Base-by-base conservation (phyloP, 2,888 invertebrate species). In the Autographa gamma region DNA sequence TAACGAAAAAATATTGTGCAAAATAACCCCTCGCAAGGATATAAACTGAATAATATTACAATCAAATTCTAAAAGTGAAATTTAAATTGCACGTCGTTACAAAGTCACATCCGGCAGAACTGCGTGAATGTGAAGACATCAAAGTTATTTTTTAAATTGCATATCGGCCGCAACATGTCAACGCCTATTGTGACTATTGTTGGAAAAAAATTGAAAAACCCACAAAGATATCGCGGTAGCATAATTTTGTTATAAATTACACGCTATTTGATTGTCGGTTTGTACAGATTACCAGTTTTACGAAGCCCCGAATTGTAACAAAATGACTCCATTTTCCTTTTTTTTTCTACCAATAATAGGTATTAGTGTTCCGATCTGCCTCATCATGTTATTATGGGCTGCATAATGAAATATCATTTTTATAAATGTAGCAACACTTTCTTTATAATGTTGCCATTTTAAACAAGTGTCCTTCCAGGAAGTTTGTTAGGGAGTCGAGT, bases 231-330 rank as follows among this genome's bases (percentile, higher is more conserved):
- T 90, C 92, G 92, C 88, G 92, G 94, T 93, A 90, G 90, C 88
- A 94, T 93, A 93, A 93, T 92, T 93, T 93, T 92, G 90, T 92
- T 89, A 90, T 87, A 93, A 94, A 95, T 93, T 93, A 95, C 91
- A 92, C 82, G 89, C 88, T 86, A 85, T 89, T 89, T 93, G 93
- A 93, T 93, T 93, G 94, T 90, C 83, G 91, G 93, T 92, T 91
- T 92, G 91, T 91, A 88, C 92, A 93, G 94, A 95, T 95, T 95
- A 93, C 93, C 91, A 86, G 93, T 93, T 93, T 90, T 89, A 91
- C 89, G 88, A 87, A 86, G 84, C 85, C 74, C 74, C 89, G 91
- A 91, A 93, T 93, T 93, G 93, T 88, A 89, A 90, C 87, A 88
- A 92, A 95, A 95, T 93, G 90, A 92, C 95, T 95, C 92, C 90